Evolutionary conservation across 2,113 vertebrate species (phyloP).

Genomic region (Phyllostomus hastatus): DNA sequence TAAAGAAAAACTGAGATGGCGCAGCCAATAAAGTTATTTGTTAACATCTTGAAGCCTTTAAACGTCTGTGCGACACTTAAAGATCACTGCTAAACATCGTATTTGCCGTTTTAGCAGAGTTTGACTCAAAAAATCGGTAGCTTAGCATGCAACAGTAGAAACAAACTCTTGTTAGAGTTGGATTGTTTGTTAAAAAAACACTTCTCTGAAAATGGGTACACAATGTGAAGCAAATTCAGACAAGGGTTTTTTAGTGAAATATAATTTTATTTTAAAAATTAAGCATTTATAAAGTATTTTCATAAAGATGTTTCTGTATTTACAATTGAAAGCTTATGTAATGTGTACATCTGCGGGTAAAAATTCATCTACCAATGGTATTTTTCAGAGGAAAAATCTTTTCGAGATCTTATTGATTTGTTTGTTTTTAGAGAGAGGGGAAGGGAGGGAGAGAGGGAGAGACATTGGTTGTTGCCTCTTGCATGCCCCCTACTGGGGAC

Average conservation of each 20-base stretch:
- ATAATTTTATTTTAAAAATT: neutral
- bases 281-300: neutral
- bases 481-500: too few relatives aligned
- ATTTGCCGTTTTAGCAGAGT: neutral
- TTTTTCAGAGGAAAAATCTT: neutral
- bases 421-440: too few relatives aligned
- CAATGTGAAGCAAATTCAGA: neutral
- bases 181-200: neutral
- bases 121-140: neutral
- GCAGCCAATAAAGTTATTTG: neutral
- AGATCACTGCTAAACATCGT: neutral
- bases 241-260: neutral
- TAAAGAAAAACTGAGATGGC: neutral
- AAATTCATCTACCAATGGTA: neutral
- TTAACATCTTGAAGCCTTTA: neutral
- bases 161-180: neutral
- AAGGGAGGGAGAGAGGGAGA: too few relatives aligned
- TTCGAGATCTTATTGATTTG: too few relatives aligned
- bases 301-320: neutral
- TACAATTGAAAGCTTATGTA: neutral
- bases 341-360: neutral
- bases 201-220: neutral
- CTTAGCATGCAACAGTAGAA: neutral
- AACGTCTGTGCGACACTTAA: neutral
- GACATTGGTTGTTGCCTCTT: too few relatives aligned